phyloP scores from a whole-genome alignment of 1,140 invertebrate genomes.

The Scaptomyza hsui region DNA sequence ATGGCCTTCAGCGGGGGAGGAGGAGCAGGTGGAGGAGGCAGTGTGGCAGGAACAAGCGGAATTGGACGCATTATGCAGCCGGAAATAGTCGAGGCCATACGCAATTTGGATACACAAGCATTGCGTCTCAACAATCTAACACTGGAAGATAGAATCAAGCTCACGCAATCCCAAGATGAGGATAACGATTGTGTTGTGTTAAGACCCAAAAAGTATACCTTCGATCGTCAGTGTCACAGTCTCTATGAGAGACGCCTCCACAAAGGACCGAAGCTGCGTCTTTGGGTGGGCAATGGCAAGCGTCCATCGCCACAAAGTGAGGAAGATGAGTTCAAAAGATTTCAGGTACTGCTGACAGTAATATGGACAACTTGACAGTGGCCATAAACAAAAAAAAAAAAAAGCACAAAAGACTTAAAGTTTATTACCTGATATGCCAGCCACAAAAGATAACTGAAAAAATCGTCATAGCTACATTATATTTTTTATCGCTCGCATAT shows the following conservation, averaged over 20 bases:
- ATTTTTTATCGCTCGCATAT: background rate
- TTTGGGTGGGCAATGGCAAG: slow-evolving; percentile 56
- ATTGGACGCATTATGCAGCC: slow-evolving; percentile 60
- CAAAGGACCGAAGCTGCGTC: slow-evolving; percentile 69
- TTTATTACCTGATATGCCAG: background rate
- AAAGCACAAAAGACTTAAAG: no score
- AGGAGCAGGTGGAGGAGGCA: background rate
- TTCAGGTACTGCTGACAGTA: slow-evolving; percentile 56
- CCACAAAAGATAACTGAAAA: background rate
- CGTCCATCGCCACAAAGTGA: slow-evolving; percentile 25
- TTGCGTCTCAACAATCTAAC: slow-evolving; percentile 68
- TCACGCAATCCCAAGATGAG: slow-evolving; percentile 16
- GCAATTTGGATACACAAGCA: slow-evolving; percentile 71
- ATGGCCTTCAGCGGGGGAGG: slow-evolving; percentile 37
- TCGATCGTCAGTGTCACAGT: slow-evolving; percentile 59
- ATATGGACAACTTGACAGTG: background rate
- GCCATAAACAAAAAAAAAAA: slow-evolving; percentile 1
- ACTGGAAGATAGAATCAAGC: slow-evolving; percentile 34
- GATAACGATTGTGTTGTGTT: slow-evolving; percentile 53
- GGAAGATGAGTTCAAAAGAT: slow-evolving; percentile 59
- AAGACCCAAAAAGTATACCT: slow-evolving; percentile 49
- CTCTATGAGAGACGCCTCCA: slow-evolving; percentile 72
- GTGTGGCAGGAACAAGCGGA: background rate
- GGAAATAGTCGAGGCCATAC: slow-evolving; percentile 77
- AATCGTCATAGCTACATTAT: slow-evolving; percentile 3